phyloP scores from a whole-genome alignment of 2,888 invertebrate genomes.

The Stomorhina lunata region DNA sequence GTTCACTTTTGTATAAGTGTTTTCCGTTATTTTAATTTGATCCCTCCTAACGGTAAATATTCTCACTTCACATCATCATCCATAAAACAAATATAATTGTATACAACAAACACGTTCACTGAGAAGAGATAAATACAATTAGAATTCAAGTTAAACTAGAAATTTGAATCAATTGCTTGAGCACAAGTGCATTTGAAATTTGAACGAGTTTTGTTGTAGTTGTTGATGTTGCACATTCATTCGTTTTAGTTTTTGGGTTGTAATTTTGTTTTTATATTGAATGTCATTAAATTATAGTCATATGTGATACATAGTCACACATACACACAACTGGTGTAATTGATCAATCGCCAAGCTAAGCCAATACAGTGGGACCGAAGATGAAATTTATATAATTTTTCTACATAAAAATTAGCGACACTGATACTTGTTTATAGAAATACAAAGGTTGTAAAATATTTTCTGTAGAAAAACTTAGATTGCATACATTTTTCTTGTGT shows the following conservation, averaged over 20 bases:
- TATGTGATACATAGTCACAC: no score
- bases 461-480: no score
- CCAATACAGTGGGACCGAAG: not conserved
- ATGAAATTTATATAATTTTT: not conserved
- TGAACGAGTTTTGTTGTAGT: constrained; percentile 52
- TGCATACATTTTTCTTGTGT: no score
- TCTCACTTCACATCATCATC: no score
- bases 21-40: not conserved
- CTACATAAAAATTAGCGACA: not conserved
- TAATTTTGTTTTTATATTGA: not conserved
- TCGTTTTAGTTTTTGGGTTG: constrained; percentile 14
- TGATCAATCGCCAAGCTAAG: constrained; percentile 42
- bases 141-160: constrained; percentile 62
- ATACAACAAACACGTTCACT: not conserved
- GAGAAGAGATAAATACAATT: constrained; percentile 10
- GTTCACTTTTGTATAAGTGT: no score
- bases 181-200: constrained; percentile 64
- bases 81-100: not conserved
- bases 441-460: not conserved
- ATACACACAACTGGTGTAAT: constrained; percentile 49
- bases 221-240: constrained; percentile 21
- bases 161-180: constrained; percentile 63
- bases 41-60: no score
- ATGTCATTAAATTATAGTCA: constrained; percentile 49
- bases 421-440: not conserved